Evolutionary conservation across 2,113 vertebrate genomes (phyloP), one percentile per base, ranked within the genome.

Genomic region (Rhinichthys klamathensis): DNA sequence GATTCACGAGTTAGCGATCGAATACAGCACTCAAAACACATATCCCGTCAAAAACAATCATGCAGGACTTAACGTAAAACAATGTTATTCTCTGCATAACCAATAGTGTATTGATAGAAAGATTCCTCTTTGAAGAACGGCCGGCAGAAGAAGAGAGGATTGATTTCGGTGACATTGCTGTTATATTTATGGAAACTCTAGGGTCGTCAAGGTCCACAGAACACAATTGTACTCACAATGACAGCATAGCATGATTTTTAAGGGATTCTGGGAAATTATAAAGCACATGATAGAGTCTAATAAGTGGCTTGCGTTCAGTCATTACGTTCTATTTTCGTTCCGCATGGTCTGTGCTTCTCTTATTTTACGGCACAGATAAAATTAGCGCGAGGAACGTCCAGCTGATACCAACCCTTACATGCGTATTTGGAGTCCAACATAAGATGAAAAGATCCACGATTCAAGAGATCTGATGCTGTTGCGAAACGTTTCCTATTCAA

Each of bases 271-370:
- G 61, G 44, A 27, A 58, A 82, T 25, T n/a, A 35, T 38, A 25
- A 83, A 83, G 81, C 81, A 83, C 65, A 83, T 83, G 67, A 83
- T 27, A 15, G 21, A 82, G 30, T 41, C 46, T 83, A 83, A 83
- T 83, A 72, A 13, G 30, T 25, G 21, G 51, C 81, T 70, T 83
- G 81, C 32, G 13, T 25, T 83, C 18, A 15, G 25, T 81, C 80
- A 81, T 81, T 81, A 51, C 23, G 27, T 63, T 27, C 27, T 76
- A 69, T 81, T 81, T 67, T 69, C 9, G 13, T 6, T 81, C 61
- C 1, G 67, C 5, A 54, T 38, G 30, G 21, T 58, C 11, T n/a
- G 41, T 9, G 5, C 63, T 41, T 61, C 78, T 32, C 18, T 18
- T 69, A 25, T 32, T 69, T 69, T 51, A 67, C 11, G 1, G 41